These are phyloP conservation scores for Spialia ferax DNA, from an alignment of 2,888 invertebrate genomes.

Conservation along the genomic window DNA sequence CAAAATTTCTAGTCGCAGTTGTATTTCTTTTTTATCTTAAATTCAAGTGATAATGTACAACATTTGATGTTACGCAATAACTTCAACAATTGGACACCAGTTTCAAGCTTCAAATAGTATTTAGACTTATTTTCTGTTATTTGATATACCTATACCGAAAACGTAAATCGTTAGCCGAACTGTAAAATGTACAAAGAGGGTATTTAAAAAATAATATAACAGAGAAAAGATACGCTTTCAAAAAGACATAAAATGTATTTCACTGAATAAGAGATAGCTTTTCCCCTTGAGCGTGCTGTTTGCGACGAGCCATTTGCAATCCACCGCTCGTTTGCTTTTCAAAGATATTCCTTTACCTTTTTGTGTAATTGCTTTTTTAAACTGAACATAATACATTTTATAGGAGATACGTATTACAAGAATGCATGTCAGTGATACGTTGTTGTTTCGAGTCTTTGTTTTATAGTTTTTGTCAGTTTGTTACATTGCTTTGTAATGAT, in stretches of 20 bases:
- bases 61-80: neutral
- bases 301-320: constrained; percentile 24
- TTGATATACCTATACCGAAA: neutral
- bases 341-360: constrained; percentile 26
- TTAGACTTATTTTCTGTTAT: neutral
- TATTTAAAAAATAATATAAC: constrained; percentile 5
- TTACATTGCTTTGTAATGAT: too few relatives aligned
- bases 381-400: neutral
- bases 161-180: neutral
- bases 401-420: too few relatives aligned
- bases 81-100: neutral
- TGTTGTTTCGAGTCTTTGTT: too few relatives aligned
- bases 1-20: too few relatives aligned
- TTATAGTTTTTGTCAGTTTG: too few relatives aligned
- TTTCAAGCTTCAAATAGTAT: neutral
- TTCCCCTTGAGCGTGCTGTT: constrained; percentile 26
- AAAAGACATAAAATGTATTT: constrained; percentile 17
- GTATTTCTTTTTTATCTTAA: neutral
- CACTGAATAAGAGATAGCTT: constrained; percentile 29
- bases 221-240: neutral
- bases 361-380: constrained; percentile 2
- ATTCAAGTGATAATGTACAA: neutral
- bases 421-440: too few relatives aligned
- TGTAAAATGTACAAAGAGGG: neutral
- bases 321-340: constrained; percentile 29